A percentile compares a stretch with the other conserved stretches of the same genome.
Conservation (phyloP, 2,113 vertebrate species). For the Seriola aureovittata region DNA sequence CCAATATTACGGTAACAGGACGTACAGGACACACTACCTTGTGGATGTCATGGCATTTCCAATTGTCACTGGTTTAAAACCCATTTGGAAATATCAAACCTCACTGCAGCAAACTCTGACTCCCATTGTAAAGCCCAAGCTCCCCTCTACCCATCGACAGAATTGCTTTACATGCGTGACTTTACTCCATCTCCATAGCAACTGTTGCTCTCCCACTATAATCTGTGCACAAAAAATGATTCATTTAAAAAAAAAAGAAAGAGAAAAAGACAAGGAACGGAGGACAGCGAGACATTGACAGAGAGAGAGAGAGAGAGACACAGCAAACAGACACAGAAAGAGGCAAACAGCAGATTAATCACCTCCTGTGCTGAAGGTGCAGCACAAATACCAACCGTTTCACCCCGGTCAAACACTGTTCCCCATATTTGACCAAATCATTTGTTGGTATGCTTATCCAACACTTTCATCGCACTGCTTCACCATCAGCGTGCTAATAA, state of each 20-base stretch:
- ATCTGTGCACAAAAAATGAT: slow-evolving; percentile 67
- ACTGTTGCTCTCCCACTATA: slow-evolving; percentile 80
- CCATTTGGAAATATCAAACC: slow-evolving; percentile 25
- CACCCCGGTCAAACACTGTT: slow-evolving; percentile 20
- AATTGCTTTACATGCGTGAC: slow-evolving; percentile 75
- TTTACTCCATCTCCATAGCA: slow-evolving; percentile 84
- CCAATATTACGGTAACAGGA: not conserved
- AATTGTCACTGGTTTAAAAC: slow-evolving; percentile 1
- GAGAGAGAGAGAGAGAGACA: not conserved
- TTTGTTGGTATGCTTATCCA: slow-evolving; percentile 11
- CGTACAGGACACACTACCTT: not conserved
- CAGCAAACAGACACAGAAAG: slow-evolving; percentile 25
- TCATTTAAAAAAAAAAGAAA: slow-evolving; percentile 62
- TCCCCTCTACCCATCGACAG: slow-evolving; percentile 62
- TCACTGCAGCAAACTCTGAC: slow-evolving; percentile 43
- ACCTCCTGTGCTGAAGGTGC: slow-evolving; percentile 19
- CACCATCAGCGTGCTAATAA: slow-evolving; percentile 21
- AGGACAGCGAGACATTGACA: slow-evolving; percentile 34
- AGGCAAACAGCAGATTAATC: slow-evolving; percentile 21
- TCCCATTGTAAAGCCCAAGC: slow-evolving; percentile 27
- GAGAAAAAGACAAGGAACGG: slow-evolving; percentile 37
- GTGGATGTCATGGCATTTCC: not conserved
- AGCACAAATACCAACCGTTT: slow-evolving; percentile 38
- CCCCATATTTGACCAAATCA: slow-evolving; percentile 26
- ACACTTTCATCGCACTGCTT: slow-evolving; percentile 10